Conservation (phyloP, 2,797 vertebrate species). For the Okamejei kenojei region DNA sequence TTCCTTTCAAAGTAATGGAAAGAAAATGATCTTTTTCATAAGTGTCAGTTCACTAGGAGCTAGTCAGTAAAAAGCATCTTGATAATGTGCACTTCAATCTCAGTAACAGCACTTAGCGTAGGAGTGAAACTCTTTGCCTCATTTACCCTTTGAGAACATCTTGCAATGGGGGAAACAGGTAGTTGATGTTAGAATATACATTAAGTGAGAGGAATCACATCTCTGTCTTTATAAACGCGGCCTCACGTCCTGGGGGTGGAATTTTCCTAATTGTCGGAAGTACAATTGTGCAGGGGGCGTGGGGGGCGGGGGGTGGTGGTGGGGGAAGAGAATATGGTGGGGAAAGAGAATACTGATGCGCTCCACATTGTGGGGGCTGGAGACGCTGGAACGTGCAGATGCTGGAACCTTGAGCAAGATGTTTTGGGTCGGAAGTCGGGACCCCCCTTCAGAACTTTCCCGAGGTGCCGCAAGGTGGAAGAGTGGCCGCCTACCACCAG, state of each 20-base stretch:
- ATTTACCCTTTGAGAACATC: background rate
- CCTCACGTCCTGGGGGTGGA: background rate
- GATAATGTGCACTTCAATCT: background rate
- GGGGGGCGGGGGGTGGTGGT: background rate
- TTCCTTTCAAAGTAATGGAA: background rate
- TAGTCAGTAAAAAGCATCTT: background rate
- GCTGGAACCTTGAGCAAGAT: no score
- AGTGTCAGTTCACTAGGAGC: slow-evolving; percentile 27
- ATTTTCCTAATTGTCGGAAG: background rate
- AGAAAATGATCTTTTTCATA: slow-evolving; percentile 1
- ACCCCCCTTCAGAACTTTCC: no score
- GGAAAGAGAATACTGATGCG: background rate
- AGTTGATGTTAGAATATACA: no score
- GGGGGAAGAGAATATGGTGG: background rate
- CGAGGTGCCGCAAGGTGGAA: no score
- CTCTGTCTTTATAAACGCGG: background rate
- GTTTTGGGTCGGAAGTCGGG: no score
- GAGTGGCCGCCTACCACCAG: no score
- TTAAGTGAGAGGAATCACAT: background rate
- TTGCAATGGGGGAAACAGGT: background rate
- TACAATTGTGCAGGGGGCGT: background rate
- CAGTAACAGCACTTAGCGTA: background rate
- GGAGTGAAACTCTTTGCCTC: background rate
- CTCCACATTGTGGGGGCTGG: background rate
- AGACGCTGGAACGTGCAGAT: no score